A percentile compares a stretch with the other conserved stretches of the same genome.
Conservation (phyloP, 2,888 invertebrate species). For the Agrochola circellaris region DNA sequence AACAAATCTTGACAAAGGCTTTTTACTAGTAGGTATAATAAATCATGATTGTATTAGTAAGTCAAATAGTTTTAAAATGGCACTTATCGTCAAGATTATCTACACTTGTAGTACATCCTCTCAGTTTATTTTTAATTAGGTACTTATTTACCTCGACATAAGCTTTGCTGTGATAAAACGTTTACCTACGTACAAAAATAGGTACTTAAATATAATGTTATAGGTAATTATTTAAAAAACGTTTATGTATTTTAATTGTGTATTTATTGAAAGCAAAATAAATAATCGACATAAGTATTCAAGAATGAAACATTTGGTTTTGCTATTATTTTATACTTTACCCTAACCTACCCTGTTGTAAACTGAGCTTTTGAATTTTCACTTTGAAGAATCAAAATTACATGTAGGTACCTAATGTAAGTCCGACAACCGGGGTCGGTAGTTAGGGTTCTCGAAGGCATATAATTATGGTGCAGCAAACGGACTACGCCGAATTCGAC, state of each 20-base stretch:
- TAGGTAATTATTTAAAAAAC: slow-evolving; percentile 30
- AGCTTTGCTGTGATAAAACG: slow-evolving; percentile 80
- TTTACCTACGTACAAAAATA: slow-evolving; percentile 63
- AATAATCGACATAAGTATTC: slow-evolving; percentile 18
- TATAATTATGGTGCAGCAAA: no score
- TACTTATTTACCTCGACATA: slow-evolving; percentile 58
- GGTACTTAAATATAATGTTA: slow-evolving; percentile 51
- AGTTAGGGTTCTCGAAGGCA: no score
- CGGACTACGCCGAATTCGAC: no score
- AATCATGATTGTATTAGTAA: slow-evolving; percentile 33
- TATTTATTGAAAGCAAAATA: slow-evolving; percentile 58
- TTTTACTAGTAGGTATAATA: slow-evolving; percentile 21
- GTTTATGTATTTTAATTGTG: slow-evolving; percentile 45
- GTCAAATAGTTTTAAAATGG: slow-evolving; percentile 60
- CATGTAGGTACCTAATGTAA: no score
- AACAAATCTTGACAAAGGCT: slow-evolving; percentile 53
- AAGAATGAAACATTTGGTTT: slow-evolving; percentile 2
- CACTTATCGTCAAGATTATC: slow-evolving; percentile 55
- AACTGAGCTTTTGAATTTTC: no score
- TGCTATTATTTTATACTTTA: not conserved
- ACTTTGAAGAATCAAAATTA: no score
- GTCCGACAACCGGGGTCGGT: no score
- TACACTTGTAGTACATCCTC: slow-evolving; percentile 30
- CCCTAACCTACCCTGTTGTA: no score
- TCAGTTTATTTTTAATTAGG: slow-evolving; percentile 21